Evolutionary conservation across 1,140 invertebrate species (phyloP), one percentile per base, ranked within the genome.

Genomic region (Schlechtendalia chinensis): DNA sequence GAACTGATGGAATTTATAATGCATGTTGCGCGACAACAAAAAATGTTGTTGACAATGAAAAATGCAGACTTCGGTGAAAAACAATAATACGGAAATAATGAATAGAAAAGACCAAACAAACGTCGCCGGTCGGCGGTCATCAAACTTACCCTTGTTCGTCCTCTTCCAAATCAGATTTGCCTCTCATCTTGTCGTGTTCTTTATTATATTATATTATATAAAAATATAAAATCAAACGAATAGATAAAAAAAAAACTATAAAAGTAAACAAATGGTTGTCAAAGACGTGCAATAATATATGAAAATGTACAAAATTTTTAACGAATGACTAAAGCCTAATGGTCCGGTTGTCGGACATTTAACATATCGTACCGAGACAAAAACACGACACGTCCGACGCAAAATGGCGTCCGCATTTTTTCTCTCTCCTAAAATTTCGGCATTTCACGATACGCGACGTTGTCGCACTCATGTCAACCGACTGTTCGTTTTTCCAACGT

Each of bases 161-260:
- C 85, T 88, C 87, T 84, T 88, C 88, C 87, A 88, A 88, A 83
- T 88, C 88, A 85, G 84, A 86, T 85, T 88, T 88, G 83, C 88
- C 87, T 87, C 88, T 87, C 88, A 88, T 88, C 56, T 67, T 82
- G 29, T 27, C 59, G 54, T 47, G 24, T 63, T 79, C 39, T 79
- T 63, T 79, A 61, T 47, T 58, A 58, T 56, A 61, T 47, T 58
- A 58, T 56, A 75, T 58, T 58, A 45, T 63, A 79, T 19, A 63
- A 79, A 79, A 63, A 79, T 79, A 79, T 79, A 79, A 63, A 79
- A 79, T 79, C 58, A 61, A 79, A 77, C 61, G 32, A 61, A 24
- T 79, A 58, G 45, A 45, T 24, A 72, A 72, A 79, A 77, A 77
- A 59, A 61, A 61, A 63, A 50, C 22, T 63, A 79, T 50, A 63